Conservation (phyloP, 2,797 vertebrate genomes). For the Tenualosa thibaudeaui region DNA sequence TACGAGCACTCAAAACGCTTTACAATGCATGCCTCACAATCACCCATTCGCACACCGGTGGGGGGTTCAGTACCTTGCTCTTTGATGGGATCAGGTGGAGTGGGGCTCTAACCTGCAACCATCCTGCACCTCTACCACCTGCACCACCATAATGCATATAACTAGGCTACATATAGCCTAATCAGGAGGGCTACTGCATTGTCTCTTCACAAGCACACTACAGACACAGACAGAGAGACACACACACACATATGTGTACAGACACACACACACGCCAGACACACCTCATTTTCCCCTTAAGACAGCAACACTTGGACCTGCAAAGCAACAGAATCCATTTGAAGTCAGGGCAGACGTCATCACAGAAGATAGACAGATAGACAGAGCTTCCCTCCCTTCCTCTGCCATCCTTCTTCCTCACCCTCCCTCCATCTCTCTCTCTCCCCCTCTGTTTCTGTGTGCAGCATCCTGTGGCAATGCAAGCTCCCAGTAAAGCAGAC, state of each 20-base stretch:
- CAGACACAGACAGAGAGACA: neutral
- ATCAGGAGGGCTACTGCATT: neutral
- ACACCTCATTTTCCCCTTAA: neutral
- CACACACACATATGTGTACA: slow-evolving; percentile 2
- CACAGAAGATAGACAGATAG: slow-evolving; percentile 21
- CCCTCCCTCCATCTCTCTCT: neutral
- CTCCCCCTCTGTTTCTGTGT: neutral
- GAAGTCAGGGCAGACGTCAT: slow-evolving; percentile 34
- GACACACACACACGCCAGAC: slow-evolving; percentile 17
- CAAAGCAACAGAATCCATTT: slow-evolving; percentile 1
- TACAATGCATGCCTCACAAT: no score
- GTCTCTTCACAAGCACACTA: neutral
- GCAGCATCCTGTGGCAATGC: neutral
- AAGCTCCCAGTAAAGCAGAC: neutral
- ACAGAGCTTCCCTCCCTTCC: neutral
- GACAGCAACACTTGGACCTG: neutral
- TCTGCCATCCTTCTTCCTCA: neutral
- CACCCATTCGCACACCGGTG: no score
- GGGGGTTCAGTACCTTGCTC: no score
- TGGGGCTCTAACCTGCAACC: no score
- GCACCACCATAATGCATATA: no score
- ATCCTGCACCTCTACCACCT: no score
- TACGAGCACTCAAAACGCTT: no score
- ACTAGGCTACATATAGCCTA: no score
- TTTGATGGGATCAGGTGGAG: no score